Evolutionary conservation across 2,888 invertebrate species (phyloP), one percentile per base, ranked within the genome.

Genomic region (Encarsia formosa): DNA sequence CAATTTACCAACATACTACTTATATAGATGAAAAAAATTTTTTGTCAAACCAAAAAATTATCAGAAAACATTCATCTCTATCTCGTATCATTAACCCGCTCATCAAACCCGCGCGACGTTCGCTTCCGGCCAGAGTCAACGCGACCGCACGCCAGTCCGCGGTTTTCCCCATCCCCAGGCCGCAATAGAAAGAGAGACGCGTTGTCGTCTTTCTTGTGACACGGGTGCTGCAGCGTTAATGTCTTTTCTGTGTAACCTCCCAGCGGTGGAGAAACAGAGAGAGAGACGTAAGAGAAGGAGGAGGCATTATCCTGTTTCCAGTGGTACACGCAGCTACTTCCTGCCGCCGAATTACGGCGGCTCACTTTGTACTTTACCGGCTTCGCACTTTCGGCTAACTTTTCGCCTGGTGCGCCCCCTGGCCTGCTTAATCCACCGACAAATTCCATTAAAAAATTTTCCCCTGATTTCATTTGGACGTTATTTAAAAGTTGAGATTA

Each of bases 231-330:
- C 62, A 62, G 57, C 59, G 67, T 70, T 73, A 73, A 73, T 73
- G 73, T 72, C 71, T 72, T 73, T 73, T 73, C 73, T 72, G 73
- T 73, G 73, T 73, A 66, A 64, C 61, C 62, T 47, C 39, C 66
- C 63, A 62, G 60, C 63, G 56, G 58, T 9, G n/a, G 31, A 49
- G 16, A 49, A 45, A 8, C 18, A 40, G 42, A 40, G 29, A 50
- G 56, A 53, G 41, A 53, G 32, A 49, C 26, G 51, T 61, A 56
- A 54, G 61, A 61, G 62, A 62, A 61, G 63, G 60, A 58, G n/a
- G n/a, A n/a, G n/a, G 63, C 65, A 68, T 71, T 69, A 71, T 70
- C 69, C 67, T 70, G 61, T 65, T 65, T n/a, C n/a, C 65, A 59
- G 63, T 59, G 61, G 59, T 56, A 59, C 61, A 9, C 41, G 15